Evolutionary conservation across 2,888 invertebrate species (phyloP), one percentile per base, ranked within the genome.

Genomic region (Pristionchus entomophagus): DNA sequence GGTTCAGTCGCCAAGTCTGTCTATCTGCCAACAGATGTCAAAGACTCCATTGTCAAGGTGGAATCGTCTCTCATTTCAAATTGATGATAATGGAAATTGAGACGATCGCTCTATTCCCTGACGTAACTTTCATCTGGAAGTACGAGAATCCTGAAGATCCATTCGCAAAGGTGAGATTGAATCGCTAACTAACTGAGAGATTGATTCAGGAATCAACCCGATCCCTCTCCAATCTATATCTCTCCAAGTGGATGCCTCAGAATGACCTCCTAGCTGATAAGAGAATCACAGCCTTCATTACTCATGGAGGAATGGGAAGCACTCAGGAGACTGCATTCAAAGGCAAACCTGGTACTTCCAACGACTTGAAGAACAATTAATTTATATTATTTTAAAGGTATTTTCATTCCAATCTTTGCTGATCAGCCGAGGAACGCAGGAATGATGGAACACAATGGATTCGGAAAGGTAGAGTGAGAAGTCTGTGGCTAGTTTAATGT

Each of bases 51-150:
- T 53, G 41, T 78, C 51, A 78, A 49, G 5, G 78, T 51, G n/a
- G 0, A 4, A 32, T 35, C 19, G 38, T 1, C 1, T 8, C 19
- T 8, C 2, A 73, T 41, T 45, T 1, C 0, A 22, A 38, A 2
- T 19, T 4, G 35, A 2, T 41, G 17, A 49, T 26, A 5, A 22
- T 26, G 6, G 10, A 38, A n/a, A 38, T 51, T 62, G 2, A 84
- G 65, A 51, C 84, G 1, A 29, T 62, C 49, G 32, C 69, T 49
- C 84, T n/a, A 32, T 49, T 69, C 14, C 62, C 84, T 2, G 51
- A 84, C n/a, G 51, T 51, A 4, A 84, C 84, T n/a, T 84, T 84
- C 84, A 69, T 84, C 14, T 84, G 84, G 84, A 84, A 84, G 32
- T 84, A 84, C 19, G 84, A 84, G 26, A 65, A 69, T 35, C 65